phyloP scores from a whole-genome alignment of 2,113 vertebrate genomes.

The Crocuta crocuta region DNA sequence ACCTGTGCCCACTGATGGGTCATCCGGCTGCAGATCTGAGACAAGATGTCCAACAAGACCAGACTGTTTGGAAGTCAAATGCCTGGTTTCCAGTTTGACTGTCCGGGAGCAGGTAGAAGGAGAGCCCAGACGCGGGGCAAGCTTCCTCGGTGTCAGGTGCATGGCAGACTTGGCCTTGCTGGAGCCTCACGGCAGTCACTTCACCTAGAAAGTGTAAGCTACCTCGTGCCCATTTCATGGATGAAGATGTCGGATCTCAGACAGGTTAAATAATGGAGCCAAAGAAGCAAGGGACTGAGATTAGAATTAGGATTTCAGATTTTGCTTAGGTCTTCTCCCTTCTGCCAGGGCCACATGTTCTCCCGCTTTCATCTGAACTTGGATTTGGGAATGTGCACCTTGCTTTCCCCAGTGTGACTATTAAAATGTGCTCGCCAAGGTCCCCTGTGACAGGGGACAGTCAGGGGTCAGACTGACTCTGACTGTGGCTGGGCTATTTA shows the following conservation, averaged over 20 bases:
- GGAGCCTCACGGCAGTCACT: neutral
- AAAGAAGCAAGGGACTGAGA: neutral
- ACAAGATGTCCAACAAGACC: neutral
- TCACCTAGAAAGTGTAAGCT: neutral
- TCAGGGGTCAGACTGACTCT: neutral
- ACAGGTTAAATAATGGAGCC: neutral
- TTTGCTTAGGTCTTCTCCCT: neutral
- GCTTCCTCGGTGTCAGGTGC: neutral
- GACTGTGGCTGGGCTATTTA: neutral
- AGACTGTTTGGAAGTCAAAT: neutral
- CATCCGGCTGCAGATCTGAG: neutral
- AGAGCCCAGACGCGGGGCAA: neutral
- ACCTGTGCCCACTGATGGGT: accelerated
- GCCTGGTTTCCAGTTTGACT: neutral
- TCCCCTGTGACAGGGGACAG: neutral
- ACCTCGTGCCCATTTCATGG: neutral
- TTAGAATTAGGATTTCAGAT: neutral
- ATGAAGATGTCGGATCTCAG: neutral
- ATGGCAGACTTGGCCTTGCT: accelerated
- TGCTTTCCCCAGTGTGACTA: neutral
- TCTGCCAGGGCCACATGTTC: too few species aligned
- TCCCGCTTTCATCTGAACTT: neutral
- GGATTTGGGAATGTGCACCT: neutral
- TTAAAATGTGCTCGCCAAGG: neutral
- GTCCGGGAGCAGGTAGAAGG: neutral